phyloP scores from a whole-genome alignment of 2,888 invertebrate species.

The Drosophila kokeensis region DNA sequence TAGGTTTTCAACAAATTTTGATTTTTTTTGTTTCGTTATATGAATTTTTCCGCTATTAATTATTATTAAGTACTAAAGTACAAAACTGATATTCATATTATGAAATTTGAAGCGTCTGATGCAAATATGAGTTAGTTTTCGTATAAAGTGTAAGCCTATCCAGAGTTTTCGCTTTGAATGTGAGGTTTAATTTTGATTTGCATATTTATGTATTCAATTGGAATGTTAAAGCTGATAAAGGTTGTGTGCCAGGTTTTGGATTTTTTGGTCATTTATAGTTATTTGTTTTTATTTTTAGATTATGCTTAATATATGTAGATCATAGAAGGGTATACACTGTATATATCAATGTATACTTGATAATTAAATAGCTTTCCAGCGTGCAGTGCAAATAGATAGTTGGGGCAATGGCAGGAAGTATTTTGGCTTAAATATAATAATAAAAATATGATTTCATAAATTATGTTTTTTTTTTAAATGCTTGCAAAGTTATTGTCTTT shows the following conservation, averaged over 20 bases:
- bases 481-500: conserved; percentile 73
- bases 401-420: neutral
- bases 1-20: conserved; percentile 36
- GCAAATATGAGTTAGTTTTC: conserved; percentile 9
- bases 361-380: neutral
- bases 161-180: conserved; percentile 14
- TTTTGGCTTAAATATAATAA: conserved; percentile 1
- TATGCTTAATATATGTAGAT: conserved; percentile 26
- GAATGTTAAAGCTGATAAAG: conserved; percentile 53
- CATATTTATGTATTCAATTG: conserved; percentile 11
- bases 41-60: conserved; percentile 3
- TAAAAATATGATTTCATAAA: conserved; percentile 15
- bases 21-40: neutral
- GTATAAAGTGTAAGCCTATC: conserved; percentile 15
- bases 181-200: neutral
- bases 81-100: conserved; percentile 32
- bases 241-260: conserved; percentile 50
- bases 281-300: neutral
- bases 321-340: conserved; percentile 10
- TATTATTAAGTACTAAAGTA: conserved; percentile 21
- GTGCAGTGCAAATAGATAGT: conserved; percentile 8
- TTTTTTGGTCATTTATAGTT: conserved; percentile 44
- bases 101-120: conserved; percentile 7
- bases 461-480: conserved; percentile 53
- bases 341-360: conserved; percentile 2